A percentile compares a stretch with the other conserved stretches of the same genome.
phyloP scores from a whole-genome alignment of 2,113 vertebrate genomes.

The Terrapene triunguis region DNA sequence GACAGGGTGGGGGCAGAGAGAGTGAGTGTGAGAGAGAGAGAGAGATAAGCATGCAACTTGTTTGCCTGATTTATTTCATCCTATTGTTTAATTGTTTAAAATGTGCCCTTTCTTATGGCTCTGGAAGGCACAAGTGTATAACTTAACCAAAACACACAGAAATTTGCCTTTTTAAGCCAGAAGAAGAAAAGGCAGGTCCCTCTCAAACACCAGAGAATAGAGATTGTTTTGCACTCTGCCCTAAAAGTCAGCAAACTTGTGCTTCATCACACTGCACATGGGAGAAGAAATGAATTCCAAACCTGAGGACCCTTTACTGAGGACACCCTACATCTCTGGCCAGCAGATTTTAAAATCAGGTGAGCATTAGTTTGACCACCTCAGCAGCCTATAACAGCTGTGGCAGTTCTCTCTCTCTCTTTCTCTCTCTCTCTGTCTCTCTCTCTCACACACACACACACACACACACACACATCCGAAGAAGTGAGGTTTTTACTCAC shows the following conservation, averaged over 20 bases:
- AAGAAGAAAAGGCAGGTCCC: neutral
- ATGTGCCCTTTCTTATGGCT: neutral
- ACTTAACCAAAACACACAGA: neutral
- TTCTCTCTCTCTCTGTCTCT: too few relatives aligned
- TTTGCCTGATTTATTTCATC: neutral
- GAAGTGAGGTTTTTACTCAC: too few relatives aligned
- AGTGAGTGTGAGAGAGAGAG: neutral
- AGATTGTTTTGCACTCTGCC: neutral
- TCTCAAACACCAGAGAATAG: neutral
- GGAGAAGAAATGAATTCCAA: neutral
- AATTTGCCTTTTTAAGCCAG: neutral
- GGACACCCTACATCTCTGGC: neutral
- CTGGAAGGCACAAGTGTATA: neutral
- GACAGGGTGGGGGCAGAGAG: neutral
- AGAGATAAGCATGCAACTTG: neutral
- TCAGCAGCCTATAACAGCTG: neutral
- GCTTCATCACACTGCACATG: neutral
- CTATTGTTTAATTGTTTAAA: neutral
- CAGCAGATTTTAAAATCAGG: neutral
- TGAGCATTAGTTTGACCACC: neutral
- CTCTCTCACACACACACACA: neutral
- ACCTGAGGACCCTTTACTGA: neutral
- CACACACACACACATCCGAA: neutral
- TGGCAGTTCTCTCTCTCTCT: neutral
- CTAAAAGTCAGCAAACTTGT: neutral